Evolutionary conservation across 2,797 vertebrate species (phyloP).

Genomic region (Sebastes minor): DNA sequence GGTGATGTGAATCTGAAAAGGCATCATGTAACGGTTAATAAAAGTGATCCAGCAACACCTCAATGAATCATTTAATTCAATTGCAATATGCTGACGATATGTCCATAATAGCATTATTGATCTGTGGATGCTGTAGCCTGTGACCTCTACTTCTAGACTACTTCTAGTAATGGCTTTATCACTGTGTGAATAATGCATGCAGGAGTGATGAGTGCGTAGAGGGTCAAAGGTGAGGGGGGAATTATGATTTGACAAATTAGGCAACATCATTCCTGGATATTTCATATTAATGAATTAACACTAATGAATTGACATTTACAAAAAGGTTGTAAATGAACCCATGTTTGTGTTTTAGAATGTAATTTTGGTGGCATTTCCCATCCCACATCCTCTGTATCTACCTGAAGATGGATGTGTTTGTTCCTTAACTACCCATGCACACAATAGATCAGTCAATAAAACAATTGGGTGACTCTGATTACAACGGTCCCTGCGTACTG

Average conservation of each 20-base stretch:
- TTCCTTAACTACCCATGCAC: conserved; percentile 5
- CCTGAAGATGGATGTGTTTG: neutral
- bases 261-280: neutral
- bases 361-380: neutral
- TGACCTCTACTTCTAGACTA: conserved; percentile 29
- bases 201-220: conserved; percentile 1
- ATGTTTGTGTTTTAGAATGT: neutral
- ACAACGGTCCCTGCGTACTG: neutral
- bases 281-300: neutral
- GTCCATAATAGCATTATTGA: conserved; percentile 34
- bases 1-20: neutral
- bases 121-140: conserved; percentile 4
- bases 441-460: conserved; percentile 29
- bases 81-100: neutral
- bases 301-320: neutral
- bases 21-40: neutral
- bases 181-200: conserved; percentile 44
- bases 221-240: conserved; percentile 5
- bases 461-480: conserved; percentile 24
- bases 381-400: neutral
- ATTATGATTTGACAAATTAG: neutral
- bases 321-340: neutral
- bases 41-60: neutral
- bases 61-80: neutral
- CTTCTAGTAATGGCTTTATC: conserved; percentile 25